These are phyloP conservation scores for Drosophila testacea DNA, from an alignment of 2,888 invertebrate species.

Conservation along the genomic window DNA sequence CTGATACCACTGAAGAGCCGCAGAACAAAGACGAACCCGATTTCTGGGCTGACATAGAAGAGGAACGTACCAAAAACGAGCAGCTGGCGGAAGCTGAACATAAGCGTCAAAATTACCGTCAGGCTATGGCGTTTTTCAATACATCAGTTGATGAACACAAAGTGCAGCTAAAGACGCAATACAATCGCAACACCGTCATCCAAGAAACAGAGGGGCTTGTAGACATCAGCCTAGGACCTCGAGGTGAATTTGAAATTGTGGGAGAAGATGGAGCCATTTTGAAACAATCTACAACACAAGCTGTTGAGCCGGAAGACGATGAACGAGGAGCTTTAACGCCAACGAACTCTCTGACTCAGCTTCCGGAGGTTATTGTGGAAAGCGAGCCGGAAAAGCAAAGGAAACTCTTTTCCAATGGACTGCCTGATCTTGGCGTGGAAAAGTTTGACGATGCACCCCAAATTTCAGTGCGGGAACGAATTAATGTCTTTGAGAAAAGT, in stretches of 20 bases:
- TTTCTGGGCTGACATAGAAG: conserved; percentile 72
- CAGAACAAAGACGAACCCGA: conserved; percentile 57
- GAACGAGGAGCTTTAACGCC: conserved; percentile 67
- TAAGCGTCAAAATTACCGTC: conserved; percentile 82
- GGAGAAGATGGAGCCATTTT: conserved; percentile 51
- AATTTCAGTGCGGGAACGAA: conserved; percentile 83
- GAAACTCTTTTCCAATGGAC: conserved; percentile 62
- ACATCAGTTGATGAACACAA: conserved; percentile 82
- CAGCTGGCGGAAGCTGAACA: conserved; percentile 77
- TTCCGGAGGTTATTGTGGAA: conserved; percentile 68
- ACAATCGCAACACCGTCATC: conserved; percentile 56
- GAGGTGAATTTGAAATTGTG: conserved; percentile 61
- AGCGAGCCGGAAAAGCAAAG: conserved; percentile 34
- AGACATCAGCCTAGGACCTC: conserved; percentile 49
- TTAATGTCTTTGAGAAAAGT: conserved; percentile 81
- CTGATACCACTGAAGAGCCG: conserved; percentile 1
- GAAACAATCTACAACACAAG: conserved; percentile 27
- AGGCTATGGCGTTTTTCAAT: conserved; percentile 84
- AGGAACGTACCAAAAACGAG: conserved; percentile 47
- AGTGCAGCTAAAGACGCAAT: conserved; percentile 38
- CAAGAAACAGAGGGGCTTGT: conserved; percentile 49
- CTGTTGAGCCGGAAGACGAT: conserved; percentile 41
- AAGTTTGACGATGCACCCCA: conserved; percentile 73
- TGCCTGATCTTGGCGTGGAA: conserved; percentile 74
- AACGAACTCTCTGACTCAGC: conserved; percentile 57